Conservation (phyloP, 2,888 invertebrate species). For the Eupithecia subumbrata region DNA sequence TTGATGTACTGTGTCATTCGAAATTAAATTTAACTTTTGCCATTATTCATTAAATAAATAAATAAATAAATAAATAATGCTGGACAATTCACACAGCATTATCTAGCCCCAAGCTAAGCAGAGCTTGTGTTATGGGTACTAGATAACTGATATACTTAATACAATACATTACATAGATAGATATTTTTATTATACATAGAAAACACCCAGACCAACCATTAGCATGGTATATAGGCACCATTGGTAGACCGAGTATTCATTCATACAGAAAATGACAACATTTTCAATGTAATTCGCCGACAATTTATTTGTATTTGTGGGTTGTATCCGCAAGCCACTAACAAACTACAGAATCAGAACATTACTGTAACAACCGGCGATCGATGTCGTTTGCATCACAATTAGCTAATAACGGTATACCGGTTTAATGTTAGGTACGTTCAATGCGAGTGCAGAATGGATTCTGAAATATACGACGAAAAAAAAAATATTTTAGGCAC, state of each 20-base stretch:
- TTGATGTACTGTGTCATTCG: background rate
- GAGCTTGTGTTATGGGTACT: no score
- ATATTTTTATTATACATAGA: no score
- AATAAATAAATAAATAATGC: no score
- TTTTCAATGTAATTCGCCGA: background rate
- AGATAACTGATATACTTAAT: no score
- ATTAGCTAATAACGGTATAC: constrained; percentile 28
- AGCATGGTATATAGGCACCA: background rate
- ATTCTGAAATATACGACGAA: background rate
- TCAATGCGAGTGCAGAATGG: background rate
- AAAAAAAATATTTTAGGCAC: background rate
- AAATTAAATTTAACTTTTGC: background rate
- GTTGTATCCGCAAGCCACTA: constrained; percentile 15
- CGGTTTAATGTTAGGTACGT: background rate
- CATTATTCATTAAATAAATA: no score
- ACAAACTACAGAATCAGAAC: constrained; percentile 29
- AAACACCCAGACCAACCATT: no score
- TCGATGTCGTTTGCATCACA: constrained; percentile 30
- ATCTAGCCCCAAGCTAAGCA: no score
- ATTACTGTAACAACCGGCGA: constrained; percentile 22
- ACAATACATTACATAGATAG: no score
- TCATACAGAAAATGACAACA: background rate
- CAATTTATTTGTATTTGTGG: constrained; percentile 3
- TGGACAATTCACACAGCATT: no score
- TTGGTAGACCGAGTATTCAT: background rate